Evolutionary conservation across 2,888 invertebrate genomes (phyloP).

Genomic region (Cheilosia impressa): DNA sequence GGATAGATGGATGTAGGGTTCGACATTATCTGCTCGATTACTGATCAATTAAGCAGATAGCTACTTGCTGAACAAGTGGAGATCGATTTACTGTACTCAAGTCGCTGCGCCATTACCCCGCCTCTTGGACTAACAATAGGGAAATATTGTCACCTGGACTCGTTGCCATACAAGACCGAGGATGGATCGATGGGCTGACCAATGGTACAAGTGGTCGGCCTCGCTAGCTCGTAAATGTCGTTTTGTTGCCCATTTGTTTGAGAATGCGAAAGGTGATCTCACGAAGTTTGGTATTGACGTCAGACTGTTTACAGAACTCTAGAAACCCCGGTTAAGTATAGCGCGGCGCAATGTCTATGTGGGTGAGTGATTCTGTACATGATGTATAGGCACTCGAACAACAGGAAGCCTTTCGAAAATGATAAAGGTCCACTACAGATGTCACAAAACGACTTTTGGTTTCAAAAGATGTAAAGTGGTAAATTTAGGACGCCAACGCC

Average conservation of each 20-base stretch:
- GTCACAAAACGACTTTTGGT: no score
- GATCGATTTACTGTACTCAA: slow-evolving; percentile 57
- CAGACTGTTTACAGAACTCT: no score
- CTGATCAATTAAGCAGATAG: slow-evolving; percentile 73
- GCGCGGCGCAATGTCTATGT: no score
- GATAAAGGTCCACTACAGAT: no score
- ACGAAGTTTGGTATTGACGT: not conserved
- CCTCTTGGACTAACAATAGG: slow-evolving; percentile 48
- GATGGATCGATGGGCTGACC: slow-evolving; percentile 53
- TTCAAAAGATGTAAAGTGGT: no score
- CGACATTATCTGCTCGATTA: slow-evolving; percentile 66
- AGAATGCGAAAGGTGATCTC: not conserved
- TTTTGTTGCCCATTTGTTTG: slow-evolving; percentile 18
- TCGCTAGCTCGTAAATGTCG: slow-evolving; percentile 14
- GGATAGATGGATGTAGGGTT: slow-evolving; percentile 40
- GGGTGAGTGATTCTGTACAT: no score
- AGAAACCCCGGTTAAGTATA: not conserved
- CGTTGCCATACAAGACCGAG: slow-evolving; percentile 11
- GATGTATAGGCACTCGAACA: no score
- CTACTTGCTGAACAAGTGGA: slow-evolving; percentile 64
- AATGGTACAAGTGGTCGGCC: slow-evolving; percentile 49
- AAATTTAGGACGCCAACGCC: no score
- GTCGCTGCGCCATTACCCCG: slow-evolving; percentile 40
- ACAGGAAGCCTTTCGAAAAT: no score
- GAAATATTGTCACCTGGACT: slow-evolving; percentile 62